Conservation (phyloP, 2,888 invertebrate species). For the Cantharis rustica region DNA sequence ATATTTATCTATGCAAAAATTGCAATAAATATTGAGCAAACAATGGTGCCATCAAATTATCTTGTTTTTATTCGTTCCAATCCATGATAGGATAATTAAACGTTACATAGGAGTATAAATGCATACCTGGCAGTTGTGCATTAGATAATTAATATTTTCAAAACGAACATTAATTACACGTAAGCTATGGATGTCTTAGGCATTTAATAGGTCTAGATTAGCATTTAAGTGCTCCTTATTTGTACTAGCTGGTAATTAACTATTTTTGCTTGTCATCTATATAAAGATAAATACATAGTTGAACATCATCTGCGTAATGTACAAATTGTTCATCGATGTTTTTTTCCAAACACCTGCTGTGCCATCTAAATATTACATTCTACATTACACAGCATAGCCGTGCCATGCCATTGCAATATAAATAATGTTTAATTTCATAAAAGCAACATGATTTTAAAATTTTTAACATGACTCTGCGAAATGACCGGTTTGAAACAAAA, state of each 20-base stretch:
- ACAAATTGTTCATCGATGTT: constrained; percentile 5
- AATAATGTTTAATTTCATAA: constrained; percentile 14
- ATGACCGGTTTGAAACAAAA: constrained; percentile 23
- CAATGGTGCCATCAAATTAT: background rate
- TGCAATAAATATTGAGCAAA: background rate
- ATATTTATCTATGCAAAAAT: background rate
- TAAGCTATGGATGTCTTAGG: constrained; percentile 5
- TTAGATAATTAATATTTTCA: constrained; percentile 1
- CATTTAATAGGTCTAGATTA: constrained; percentile 22
- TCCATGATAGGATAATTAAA: background rate
- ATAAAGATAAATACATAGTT: constrained; percentile 9
- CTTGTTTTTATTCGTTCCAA: background rate
- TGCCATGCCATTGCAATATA: constrained; percentile 1
- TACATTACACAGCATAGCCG: constrained; percentile 3
- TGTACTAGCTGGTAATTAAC: constrained; percentile 21
- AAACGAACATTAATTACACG: constrained; percentile 2
- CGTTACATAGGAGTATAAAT: background rate
- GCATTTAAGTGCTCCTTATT: constrained; percentile 18
- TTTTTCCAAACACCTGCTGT: constrained; percentile 11
- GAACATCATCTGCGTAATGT: constrained; percentile 3
- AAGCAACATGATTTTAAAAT: constrained; percentile 19
- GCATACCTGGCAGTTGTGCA: background rate
- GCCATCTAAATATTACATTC: background rate
- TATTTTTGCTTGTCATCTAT: constrained; percentile 22
- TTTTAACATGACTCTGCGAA: constrained; percentile 11